phyloP scores from a whole-genome alignment of 2,888 invertebrate genomes.

The Cryptocheilus praepositus region DNA sequence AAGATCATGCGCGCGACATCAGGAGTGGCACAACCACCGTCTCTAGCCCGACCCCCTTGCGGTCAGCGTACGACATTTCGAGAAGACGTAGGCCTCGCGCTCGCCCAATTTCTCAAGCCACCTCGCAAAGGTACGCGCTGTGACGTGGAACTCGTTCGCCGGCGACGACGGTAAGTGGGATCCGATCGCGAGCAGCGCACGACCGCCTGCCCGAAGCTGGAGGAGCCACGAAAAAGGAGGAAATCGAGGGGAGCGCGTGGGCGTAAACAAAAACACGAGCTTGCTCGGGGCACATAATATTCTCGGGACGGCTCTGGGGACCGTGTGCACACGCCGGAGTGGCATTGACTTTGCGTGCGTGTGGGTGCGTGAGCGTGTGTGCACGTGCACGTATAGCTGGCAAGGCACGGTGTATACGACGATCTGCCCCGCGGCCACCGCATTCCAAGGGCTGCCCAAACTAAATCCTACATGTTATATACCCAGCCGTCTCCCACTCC shows the following conservation, averaged over 20 bases:
- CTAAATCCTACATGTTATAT: slow-evolving; percentile 63
- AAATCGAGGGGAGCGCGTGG: slow-evolving; percentile 32
- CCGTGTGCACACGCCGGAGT: slow-evolving; percentile 21
- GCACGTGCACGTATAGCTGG: slow-evolving; percentile 7
- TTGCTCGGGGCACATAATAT: slow-evolving; percentile 45
- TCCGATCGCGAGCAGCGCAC: not conserved
- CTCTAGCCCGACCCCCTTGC: not conserved
- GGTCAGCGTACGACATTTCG: not conserved
- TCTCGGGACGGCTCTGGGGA: slow-evolving; percentile 41
- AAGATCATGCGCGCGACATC: slow-evolving; percentile 5
- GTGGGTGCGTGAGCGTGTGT: slow-evolving; percentile 18
- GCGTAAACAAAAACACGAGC: slow-evolving; percentile 44
- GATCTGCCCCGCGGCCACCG: slow-evolving; percentile 59
- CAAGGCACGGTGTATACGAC: slow-evolving; percentile 5
- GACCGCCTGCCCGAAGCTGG: slow-evolving; percentile 15
- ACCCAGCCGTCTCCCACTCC: slow-evolving; percentile 26
- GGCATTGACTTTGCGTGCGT: slow-evolving; percentile 41
- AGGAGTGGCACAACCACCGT: slow-evolving; percentile 7
- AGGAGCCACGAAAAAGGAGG: slow-evolving; percentile 32
- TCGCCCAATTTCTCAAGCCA: too few species aligned
- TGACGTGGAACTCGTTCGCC: too few species aligned
- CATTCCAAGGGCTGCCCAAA: slow-evolving; percentile 70
- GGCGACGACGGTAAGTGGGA: not conserved
- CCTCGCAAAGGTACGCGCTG: too few species aligned
- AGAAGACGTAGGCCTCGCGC: too few species aligned